These are phyloP conservation scores for Tinea semifulvella DNA, from an alignment of 2,888 invertebrate species.

Conservation along the genomic window DNA sequence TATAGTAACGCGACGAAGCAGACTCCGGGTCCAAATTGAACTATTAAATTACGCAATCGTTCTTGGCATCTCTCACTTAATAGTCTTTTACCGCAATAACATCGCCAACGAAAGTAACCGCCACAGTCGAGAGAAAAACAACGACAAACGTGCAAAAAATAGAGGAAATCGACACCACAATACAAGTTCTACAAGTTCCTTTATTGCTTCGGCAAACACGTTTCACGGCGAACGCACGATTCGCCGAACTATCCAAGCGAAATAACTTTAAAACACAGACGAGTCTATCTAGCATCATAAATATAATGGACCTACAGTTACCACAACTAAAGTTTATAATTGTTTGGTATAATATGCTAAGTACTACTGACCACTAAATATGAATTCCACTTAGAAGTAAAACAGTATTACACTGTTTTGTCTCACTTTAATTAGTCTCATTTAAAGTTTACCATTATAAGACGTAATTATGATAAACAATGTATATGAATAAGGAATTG, in stretches of 20 bases:
- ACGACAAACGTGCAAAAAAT: constrained; percentile 29
- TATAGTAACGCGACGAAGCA: neutral
- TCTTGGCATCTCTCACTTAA: constrained; percentile 14
- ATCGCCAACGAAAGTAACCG: constrained; percentile 24
- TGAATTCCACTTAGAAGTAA: neutral
- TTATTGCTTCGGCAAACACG: constrained; percentile 48
- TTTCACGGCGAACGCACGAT: constrained; percentile 46
- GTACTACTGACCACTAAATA: too few species aligned
- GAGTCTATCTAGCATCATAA: constrained; percentile 20
- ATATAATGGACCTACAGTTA: constrained; percentile 34
- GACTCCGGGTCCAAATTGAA: neutral
- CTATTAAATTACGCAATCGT: constrained; percentile 15
- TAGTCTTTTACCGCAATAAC: constrained; percentile 14
- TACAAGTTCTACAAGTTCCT: constrained; percentile 50
- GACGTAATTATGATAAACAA: too few species aligned
- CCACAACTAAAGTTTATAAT: constrained; percentile 34
- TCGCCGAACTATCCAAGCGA: constrained; percentile 30
- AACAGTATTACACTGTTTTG: too few species aligned
- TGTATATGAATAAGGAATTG: neutral
- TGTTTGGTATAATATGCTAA: constrained; percentile 16
- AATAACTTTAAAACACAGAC: constrained; percentile 23
- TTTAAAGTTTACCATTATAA: too few species aligned
- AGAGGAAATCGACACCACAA: constrained; percentile 32
- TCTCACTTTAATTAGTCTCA: too few species aligned
- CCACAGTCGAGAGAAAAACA: constrained; percentile 15